Evolutionary conservation across 2,113 vertebrate genomes (phyloP).

Genomic region (Phoxinus phoxinus): DNA sequence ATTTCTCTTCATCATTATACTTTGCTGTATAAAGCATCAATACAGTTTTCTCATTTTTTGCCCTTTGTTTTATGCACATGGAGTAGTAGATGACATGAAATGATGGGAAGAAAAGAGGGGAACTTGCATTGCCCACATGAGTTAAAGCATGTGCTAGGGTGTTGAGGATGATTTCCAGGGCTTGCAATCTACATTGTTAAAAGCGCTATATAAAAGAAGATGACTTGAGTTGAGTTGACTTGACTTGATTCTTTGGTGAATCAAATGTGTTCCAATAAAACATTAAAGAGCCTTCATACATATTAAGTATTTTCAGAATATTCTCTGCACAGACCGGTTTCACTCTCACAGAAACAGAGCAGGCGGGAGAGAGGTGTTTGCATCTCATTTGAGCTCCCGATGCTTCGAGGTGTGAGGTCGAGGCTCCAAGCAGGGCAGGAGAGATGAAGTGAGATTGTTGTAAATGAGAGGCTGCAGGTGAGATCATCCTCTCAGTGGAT

Average conservation of each 20-base stretch:
- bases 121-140: not conserved
- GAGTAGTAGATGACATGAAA: not conserved
- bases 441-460: constrained; percentile 8
- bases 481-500: constrained; percentile 22
- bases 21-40: not conserved
- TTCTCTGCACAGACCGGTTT: not conserved
- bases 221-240: too few relatives aligned
- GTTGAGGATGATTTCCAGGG: constrained; percentile 7
- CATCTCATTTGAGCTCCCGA: constrained; percentile 36
- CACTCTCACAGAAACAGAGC: not conserved
- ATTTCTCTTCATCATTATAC: not conserved
- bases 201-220: too few relatives aligned
- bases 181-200: too few relatives aligned
- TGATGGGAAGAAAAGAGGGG: not conserved
- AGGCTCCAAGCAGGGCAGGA: not conserved
- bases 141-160: not conserved
- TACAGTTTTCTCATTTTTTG: not conserved
- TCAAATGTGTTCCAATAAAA: not conserved
- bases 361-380: not conserved
- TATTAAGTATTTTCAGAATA: not conserved
- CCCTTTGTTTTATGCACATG: not conserved
- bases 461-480: constrained; percentile 36
- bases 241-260: not conserved
- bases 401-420: not conserved
- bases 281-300: not conserved